Percentiles rank a stretch among this genome's conserved stretches.
Conservation (phyloP, 2,113 vertebrate species). For the Phalacrocorax pelagicus region DNA sequence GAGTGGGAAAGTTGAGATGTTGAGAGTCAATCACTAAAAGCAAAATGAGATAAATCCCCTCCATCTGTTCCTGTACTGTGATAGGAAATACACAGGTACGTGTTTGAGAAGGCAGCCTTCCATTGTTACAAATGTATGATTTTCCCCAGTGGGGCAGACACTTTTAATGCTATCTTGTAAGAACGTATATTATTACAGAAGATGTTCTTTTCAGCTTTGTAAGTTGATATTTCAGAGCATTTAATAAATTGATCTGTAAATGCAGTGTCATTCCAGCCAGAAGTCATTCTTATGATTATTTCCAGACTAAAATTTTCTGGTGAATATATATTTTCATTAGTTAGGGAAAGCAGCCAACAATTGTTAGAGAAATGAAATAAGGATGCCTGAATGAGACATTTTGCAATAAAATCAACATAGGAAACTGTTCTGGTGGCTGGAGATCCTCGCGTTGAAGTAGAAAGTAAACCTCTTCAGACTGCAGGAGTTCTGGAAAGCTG, state of each 20-base stretch:
- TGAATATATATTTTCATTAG: neutral
- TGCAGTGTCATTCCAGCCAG: neutral
- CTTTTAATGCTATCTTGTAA: neutral
- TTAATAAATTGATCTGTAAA: neutral
- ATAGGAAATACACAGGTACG: neutral
- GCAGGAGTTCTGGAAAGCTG: neutral
- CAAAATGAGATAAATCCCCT: neutral
- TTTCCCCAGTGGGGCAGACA: neutral
- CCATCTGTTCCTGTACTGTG: neutral
- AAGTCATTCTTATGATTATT: neutral
- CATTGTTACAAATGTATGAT: neutral
- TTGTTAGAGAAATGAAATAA: neutral
- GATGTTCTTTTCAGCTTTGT: neutral
- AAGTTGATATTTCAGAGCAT: neutral
- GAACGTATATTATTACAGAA: neutral
- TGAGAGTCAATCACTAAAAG: neutral
- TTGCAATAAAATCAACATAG: neutral
- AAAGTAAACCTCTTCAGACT: neutral
- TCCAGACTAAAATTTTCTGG: neutral
- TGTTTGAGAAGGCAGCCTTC: neutral
- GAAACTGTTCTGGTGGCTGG: neutral
- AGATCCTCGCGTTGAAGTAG: neutral
- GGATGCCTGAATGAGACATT: neutral
- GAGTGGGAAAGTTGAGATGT: conserved; percentile 17
- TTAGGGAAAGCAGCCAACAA: neutral